Conservation (phyloP, 2,797 vertebrate species). For the Astyanax mexicanus region DNA sequence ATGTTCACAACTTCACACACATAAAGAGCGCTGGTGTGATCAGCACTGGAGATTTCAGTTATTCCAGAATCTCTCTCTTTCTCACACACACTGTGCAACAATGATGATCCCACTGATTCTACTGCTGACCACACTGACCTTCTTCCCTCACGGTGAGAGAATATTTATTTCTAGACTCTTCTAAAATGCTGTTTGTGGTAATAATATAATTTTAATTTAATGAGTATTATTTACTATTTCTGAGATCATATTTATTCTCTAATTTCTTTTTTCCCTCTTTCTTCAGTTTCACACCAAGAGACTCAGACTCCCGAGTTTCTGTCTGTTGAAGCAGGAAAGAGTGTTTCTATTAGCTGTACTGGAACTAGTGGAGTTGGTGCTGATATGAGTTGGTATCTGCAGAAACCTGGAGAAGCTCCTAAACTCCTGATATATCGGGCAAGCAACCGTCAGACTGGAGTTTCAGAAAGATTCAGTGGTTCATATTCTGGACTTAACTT, state of each 20-base stretch:
- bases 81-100: too few species aligned
- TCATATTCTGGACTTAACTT: constrained; percentile 30
- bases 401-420: constrained; percentile 60
- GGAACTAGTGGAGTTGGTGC: not conserved
- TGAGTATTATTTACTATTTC: not conserved
- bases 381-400: constrained; percentile 57
- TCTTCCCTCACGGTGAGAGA: not conserved
- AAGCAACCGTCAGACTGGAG: constrained; percentile 29
- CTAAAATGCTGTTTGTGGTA: not conserved
- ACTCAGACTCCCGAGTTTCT: constrained; percentile 35
- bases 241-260: too few species aligned
- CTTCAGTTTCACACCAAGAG: constrained; percentile 25
- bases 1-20: not conserved
- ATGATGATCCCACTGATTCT: constrained; percentile 5
- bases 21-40: not conserved
- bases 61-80: not conserved
- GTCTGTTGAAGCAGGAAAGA: not conserved
- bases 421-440: constrained; percentile 6
- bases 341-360: constrained; percentile 53
- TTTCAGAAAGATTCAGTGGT: constrained; percentile 60
- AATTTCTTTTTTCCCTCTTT: not conserved
- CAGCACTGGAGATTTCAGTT: not conserved
- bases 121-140: not conserved
- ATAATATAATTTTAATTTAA: not conserved
- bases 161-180: not conserved